Evolutionary conservation across 2,797 vertebrate genomes (phyloP), one percentile per base, ranked within the genome.

Genomic region (Fistularia tabacaria): DNA sequence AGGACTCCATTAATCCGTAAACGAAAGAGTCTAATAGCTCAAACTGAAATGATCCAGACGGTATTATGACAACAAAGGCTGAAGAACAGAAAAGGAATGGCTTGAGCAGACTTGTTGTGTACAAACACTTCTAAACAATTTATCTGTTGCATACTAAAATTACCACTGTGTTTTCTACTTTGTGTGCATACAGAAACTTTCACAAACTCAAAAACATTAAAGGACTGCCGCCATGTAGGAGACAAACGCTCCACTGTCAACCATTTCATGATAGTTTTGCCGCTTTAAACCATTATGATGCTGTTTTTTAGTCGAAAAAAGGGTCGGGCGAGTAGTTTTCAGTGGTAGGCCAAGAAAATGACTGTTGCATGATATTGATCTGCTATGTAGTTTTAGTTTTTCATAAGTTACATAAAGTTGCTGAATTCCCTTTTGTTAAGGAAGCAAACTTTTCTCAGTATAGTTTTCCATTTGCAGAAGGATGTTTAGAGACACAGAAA

Each of bases 391-490:
- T 75, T 80, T 73, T 49, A 64, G 62, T 57, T 42, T 25, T 66
- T 54, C 61, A 59, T 52, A 71, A 57, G 59, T 82, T 74, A 44
- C 39, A 49, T 60, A 73, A 79, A 73, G 63, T 46, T 15, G 11
- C 70, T 76, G 69, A 53, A 78, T 67, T 53, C 62, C 53, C 63
- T 66, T 65, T 81, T 73, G 57, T 77, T 47, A 54, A 59, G 43
- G 57, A 68, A 61, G 60, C 57, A 48, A 10, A 12, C 38, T 56
- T 13, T 38, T 67, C 61, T 47, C 49, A 25, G 25, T 25, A 25
- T 63, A 70, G 59, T 54, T 77, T 78, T 78, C 62, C 54, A 71
- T 82, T 78, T 63, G 36, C 61, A 77, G 81, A 74, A 69, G 60
- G 36, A 64, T 53, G 38, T 38, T 71, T 59, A 54, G 64, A 62